phyloP scores from a whole-genome alignment of 2,888 invertebrate genomes.

The Limnephilus rhombicus region DNA sequence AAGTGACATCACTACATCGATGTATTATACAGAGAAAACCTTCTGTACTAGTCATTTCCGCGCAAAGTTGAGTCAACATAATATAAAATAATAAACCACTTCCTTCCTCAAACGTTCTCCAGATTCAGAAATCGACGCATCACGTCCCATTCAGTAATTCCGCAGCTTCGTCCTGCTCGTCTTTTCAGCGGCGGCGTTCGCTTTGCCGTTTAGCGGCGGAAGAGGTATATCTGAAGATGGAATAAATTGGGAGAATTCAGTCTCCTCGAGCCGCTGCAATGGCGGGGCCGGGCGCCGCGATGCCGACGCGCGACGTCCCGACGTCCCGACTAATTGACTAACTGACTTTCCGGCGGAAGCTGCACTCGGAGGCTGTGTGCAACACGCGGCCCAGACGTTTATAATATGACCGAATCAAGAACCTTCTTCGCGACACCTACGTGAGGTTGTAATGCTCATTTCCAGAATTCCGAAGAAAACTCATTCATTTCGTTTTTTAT shows the following conservation, averaged over 20 bases:
- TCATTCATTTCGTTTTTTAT: neutral
- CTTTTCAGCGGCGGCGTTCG: conserved; percentile 45
- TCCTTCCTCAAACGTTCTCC: neutral
- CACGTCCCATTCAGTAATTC: conserved; percentile 26
- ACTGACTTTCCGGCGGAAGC: conserved; percentile 44
- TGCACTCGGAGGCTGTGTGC: conserved; percentile 10
- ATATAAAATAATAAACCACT: neutral
- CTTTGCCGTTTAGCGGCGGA: conserved; percentile 54
- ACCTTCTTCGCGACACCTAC: neutral
- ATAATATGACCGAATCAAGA: neutral
- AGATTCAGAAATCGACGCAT: neutral
- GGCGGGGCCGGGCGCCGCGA: conserved; percentile 20
- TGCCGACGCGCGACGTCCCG: conserved; percentile 6
- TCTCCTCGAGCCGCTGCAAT: conserved; percentile 16
- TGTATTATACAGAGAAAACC: neutral
- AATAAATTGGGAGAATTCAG: conserved; percentile 59
- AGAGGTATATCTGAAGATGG: conserved; percentile 52
- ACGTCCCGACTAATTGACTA: neutral
- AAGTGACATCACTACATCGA: neutral
- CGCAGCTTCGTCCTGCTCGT: neutral
- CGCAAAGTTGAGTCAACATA: neutral
- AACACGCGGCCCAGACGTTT: conserved; percentile 15
- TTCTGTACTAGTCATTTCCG: neutral
- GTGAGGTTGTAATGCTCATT: neutral
- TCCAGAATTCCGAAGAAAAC: neutral